Percentiles rank a stretch among this genome's conserved stretches.
phyloP scores from a whole-genome alignment of 2,888 invertebrate genomes.

The Sinodicranocentrus sp. region DNA sequence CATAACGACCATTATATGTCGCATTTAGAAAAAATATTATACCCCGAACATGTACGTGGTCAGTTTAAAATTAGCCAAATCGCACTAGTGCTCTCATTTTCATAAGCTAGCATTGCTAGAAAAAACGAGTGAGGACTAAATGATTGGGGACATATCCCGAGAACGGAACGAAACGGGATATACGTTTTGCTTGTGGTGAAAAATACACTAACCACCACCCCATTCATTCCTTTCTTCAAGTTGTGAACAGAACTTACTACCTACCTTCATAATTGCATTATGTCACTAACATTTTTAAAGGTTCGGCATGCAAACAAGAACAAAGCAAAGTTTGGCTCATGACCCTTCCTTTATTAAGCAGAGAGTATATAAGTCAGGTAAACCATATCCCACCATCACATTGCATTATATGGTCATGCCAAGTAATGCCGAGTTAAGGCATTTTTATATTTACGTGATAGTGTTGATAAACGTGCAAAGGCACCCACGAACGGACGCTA shows the following conservation, averaged over 20 bases:
- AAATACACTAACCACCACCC: constrained; percentile 10
- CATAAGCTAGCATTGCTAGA: not conserved
- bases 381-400: not conserved
- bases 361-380: not conserved
- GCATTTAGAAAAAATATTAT: not conserved
- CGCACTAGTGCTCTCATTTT: constrained; percentile 3
- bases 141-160: constrained; percentile 30
- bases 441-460: too few species aligned
- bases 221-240: not conserved
- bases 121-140: constrained; percentile 8
- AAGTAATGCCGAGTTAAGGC: too few species aligned
- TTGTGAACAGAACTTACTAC: not conserved
- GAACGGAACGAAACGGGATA: constrained; percentile 5
- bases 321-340: not conserved
- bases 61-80: too few species aligned
- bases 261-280: constrained; percentile 20
- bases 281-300: constrained; percentile 15
- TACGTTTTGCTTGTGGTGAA: not conserved
- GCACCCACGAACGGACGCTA: not conserved
- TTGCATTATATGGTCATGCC: not conserved
- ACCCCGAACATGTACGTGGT: too few species aligned
- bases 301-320: constrained; percentile 5
- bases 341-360: constrained; percentile 16
- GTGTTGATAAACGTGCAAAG: not conserved
- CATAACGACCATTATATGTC: constrained; percentile 20